Percentiles rank a stretch among this genome's conserved stretches.
These are phyloP conservation scores for Amorpha juglandis DNA, from an alignment of 2,888 invertebrate species.

Conservation along the genomic window DNA sequence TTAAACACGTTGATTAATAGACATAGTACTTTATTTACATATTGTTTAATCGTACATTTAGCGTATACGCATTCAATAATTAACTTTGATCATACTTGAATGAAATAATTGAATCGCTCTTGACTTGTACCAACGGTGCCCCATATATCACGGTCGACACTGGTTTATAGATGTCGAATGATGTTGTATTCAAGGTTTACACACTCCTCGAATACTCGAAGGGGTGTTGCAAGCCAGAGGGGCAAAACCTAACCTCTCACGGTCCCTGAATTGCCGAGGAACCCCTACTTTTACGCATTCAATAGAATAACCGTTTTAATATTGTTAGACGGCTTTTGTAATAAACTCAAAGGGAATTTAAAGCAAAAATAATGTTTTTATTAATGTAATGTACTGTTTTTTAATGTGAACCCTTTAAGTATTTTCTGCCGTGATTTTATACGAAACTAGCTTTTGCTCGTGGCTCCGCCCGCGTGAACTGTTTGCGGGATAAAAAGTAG, in stretches of 20 bases:
- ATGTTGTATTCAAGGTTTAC: slow-evolving; percentile 15
- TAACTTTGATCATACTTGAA: neutral
- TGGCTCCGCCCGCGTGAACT: too few relatives aligned
- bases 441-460: too few relatives aligned
- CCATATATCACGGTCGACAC: slow-evolving; percentile 14
- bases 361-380: slow-evolving; percentile 16
- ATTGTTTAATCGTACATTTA: too few relatives aligned
- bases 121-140: neutral
- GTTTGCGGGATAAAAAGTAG: too few relatives aligned
- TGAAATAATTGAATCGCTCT: neutral
- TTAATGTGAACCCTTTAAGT: slow-evolving; percentile 17
- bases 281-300: neutral
- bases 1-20: too few relatives aligned
- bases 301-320: slow-evolving; percentile 21
- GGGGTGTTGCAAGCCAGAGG: neutral
- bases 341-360: neutral
- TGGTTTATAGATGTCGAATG: slow-evolving; percentile 21
- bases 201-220: slow-evolving; percentile 6
- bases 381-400: slow-evolving; percentile 16
- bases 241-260: neutral
- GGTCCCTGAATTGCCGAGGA: neutral
- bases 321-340: slow-evolving; percentile 14
- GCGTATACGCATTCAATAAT: too few relatives aligned
- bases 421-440: too few relatives aligned
- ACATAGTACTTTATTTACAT: too few relatives aligned